Evolutionary conservation across 2,888 invertebrate species (phyloP).

Genomic region (Hemistola chrysoprasaria): DNA sequence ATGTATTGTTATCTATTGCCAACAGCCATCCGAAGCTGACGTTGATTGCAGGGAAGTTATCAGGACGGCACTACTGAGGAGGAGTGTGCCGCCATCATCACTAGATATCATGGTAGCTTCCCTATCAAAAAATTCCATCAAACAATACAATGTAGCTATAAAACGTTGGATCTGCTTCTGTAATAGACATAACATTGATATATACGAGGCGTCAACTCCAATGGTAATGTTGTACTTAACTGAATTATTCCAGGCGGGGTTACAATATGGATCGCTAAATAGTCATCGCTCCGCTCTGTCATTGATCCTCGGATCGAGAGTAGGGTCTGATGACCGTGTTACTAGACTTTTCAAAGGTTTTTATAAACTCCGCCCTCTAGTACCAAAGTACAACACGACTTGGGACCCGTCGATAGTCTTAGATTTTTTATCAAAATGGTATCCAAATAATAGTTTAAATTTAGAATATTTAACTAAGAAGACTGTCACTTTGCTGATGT

Average conservation of each 20-base stretch:
- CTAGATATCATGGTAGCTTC: conserved; percentile 16
- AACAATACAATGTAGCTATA: conserved; percentile 16
- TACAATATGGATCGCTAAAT: conserved; percentile 14
- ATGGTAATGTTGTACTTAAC: conserved; percentile 7
- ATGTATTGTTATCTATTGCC: too few species aligned
- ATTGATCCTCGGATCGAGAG: conserved; percentile 1
- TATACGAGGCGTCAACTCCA: conserved; percentile 7
- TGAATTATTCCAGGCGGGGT: conserved; percentile 8
- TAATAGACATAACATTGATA: background rate
- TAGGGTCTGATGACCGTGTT: background rate
- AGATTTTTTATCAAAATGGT: background rate
- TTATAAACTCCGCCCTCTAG: conserved; percentile 4
- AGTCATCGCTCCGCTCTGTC: conserved; percentile 3
- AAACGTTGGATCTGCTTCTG: conserved; percentile 19
- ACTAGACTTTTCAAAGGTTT: conserved; percentile 2
- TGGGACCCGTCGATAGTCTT: conserved; percentile 15
- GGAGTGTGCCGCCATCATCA: background rate
- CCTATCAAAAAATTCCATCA: conserved; percentile 15
- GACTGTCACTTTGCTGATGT: too few species aligned
- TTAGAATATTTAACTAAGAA: too few species aligned
- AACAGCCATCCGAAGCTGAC: conserved; percentile 16
- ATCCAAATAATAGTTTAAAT: too few species aligned
- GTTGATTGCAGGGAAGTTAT: conserved; percentile 26
- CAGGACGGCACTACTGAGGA: background rate
- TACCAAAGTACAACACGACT: conserved; percentile 15